A percentile compares a stretch with the other conserved stretches of the same genome.
phyloP scores from a whole-genome alignment of 2,113 vertebrate species.

The Hippocampus comes region DNA sequence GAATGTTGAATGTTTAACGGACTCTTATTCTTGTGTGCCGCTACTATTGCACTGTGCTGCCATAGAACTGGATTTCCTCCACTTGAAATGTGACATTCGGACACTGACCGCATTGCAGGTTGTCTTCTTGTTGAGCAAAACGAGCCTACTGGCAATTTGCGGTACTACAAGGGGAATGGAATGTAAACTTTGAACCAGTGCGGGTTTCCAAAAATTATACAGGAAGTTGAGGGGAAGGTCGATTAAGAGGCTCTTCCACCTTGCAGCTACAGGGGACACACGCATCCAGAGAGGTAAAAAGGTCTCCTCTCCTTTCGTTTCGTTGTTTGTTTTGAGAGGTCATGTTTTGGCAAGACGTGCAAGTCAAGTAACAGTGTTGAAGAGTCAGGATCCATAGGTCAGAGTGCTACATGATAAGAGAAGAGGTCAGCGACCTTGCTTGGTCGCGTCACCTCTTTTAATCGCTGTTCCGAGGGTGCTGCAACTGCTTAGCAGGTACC shows the following conservation, averaged over 20 bases:
- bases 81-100: background rate
- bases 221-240: constrained; percentile 18
- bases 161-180: constrained; percentile 19
- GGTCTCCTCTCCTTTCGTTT: constrained; percentile 25
- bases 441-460: constrained; percentile 53
- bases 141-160: constrained; percentile 29
- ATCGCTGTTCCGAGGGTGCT: constrained; percentile 62
- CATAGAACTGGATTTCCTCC: background rate
- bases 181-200: constrained; percentile 29
- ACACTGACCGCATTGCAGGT: constrained; percentile 39
- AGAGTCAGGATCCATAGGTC: constrained; percentile 53
- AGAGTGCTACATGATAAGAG: constrained; percentile 61
- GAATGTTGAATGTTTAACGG: too few species aligned
- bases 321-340: constrained; percentile 38
- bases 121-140: constrained; percentile 53
- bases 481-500: constrained; percentile 60
- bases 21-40: background rate
- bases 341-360: constrained; percentile 41
- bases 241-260: constrained; percentile 9
- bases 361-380: constrained; percentile 48
- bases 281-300: constrained; percentile 12
- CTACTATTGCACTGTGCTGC: background rate
- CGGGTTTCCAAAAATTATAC: constrained; percentile 45
- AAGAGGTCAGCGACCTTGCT: constrained; percentile 54
- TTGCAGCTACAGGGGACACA: constrained; percentile 11